A percentile compares a stretch with the other conserved stretches of the same genome.
Evolutionary conservation across 2,113 vertebrate genomes (phyloP).

Genomic region (Mus pahari): DNA sequence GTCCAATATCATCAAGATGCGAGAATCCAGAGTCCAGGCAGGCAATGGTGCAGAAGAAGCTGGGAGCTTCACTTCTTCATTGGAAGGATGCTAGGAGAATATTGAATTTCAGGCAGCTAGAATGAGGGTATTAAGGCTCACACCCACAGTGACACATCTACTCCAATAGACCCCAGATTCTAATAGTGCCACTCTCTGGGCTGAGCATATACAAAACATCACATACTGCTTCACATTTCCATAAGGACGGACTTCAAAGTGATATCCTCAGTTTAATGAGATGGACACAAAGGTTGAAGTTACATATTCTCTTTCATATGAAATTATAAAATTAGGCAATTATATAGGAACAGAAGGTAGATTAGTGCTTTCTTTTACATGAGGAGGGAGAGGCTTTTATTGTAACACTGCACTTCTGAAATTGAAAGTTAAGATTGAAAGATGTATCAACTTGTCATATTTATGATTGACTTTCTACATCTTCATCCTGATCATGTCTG

Average conservation of each 20-base stretch:
- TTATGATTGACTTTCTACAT: not conserved
- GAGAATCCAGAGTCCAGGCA: too few relatives aligned
- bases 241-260: not conserved
- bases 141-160: too few relatives aligned
- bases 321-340: constrained; percentile 32
- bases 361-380: not conserved
- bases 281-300: not conserved
- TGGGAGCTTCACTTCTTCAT: too few relatives aligned
- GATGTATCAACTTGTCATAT: not conserved
- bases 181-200: too few relatives aligned
- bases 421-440: not conserved
- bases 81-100: too few relatives aligned
- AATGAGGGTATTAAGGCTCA: too few relatives aligned
- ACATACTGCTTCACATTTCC: not conserved
- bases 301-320: not conserved
- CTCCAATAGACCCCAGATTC: too few relatives aligned
- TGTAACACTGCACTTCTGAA: not conserved
- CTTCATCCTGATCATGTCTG: not conserved
- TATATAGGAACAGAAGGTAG: not conserved
- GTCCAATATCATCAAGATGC: too few relatives aligned
- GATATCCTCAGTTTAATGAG: not conserved
- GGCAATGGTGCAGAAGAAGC: too few relatives aligned
- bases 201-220: too few relatives aligned
- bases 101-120: too few relatives aligned
- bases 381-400: not conserved